Evolutionary conservation across 2,888 invertebrate species (phyloP), one percentile per base, ranked within the genome.

Genomic region (Diachrysia chrysitis): DNA sequence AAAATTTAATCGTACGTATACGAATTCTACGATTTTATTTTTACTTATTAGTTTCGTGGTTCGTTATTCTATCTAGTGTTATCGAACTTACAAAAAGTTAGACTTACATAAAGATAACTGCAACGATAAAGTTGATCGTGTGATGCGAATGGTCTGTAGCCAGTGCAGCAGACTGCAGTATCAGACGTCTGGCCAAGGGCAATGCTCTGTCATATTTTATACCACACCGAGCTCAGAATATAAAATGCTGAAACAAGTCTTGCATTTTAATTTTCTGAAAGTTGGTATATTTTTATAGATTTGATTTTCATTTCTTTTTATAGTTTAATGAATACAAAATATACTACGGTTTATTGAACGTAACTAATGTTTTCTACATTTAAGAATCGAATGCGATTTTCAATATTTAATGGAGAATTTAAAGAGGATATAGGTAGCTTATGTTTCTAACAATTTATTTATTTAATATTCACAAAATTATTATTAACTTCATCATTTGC

Each of bases 101-200:
- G 48, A 9, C 54, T 53, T 54, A 58, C 9, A 59, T 56, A 55
- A 51, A 48, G 58, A 75, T 51, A 35, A 72, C 32, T 19, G 9
- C 10, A 9, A 32, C n/a, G 51, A 65, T 76, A 73, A 76, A 64
- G 14, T 62, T 76, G 57, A 66, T 62, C 29, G 21, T 12, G 46
- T n/a, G 54, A 35, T 55, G 56, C 46, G 59, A 70, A 56, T 58
- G 60, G 42, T 73, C 64, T 62, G 16, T 48, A 23, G 58, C 55
- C 35, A 56, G 37, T 46, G 53, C 14, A 51, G 55, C 60, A 58
- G 19, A 46, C 59, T 64, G 51, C 58, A 55, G 66, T 63, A n/a
- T 6, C 61, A 62, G 75, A 67, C 79, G 66, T 75, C 70, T 75
- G 46, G 65, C 16, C 3, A 19, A 66, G 82, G 77, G 70, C 79